phyloP scores from a whole-genome alignment of 2,888 invertebrate species.

The Palloptera scutellata region DNA sequence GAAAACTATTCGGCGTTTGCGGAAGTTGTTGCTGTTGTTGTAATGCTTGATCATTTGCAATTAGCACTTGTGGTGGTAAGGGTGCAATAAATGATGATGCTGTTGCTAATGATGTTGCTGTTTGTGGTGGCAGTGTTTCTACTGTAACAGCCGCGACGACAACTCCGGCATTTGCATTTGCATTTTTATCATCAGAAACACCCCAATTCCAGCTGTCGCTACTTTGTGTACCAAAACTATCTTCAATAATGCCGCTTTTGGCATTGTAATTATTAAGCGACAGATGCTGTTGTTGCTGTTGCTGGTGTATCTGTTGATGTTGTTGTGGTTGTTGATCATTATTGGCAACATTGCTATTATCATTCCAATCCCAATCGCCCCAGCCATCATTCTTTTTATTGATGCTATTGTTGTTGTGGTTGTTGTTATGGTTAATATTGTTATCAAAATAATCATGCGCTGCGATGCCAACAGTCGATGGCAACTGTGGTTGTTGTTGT shows the following conservation, averaged over 20 bases:
- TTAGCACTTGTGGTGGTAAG: slow-evolving; percentile 41
- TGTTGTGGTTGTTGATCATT: slow-evolving; percentile 23
- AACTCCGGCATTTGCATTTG: slow-evolving; percentile 12
- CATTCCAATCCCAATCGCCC: slow-evolving; percentile 62
- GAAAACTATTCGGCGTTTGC: slow-evolving; percentile 42
- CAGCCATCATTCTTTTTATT: slow-evolving; percentile 56
- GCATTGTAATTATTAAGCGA: slow-evolving; percentile 22
- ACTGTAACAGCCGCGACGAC: slow-evolving; percentile 15
- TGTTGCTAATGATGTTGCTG: slow-evolving; percentile 4
- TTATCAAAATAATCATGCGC: slow-evolving; percentile 34
- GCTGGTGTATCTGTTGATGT: slow-evolving; percentile 28
- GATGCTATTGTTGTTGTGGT: slow-evolving; percentile 41
- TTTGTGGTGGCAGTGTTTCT: slow-evolving; percentile 24
- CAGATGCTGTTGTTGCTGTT: slow-evolving; percentile 30
- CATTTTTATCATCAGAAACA: slow-evolving; percentile 63
- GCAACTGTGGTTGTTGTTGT: slow-evolving; percentile 32
- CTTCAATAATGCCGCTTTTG: slow-evolving; percentile 65
- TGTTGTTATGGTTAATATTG: slow-evolving; percentile 35
- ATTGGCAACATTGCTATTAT: slow-evolving; percentile 41
- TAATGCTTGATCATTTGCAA: slow-evolving; percentile 49
- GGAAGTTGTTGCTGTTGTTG: slow-evolving; percentile 64
- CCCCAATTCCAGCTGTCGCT: slow-evolving; percentile 70
- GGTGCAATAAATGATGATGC: slow-evolving; percentile 8
- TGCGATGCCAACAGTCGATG: slow-evolving; percentile 31
- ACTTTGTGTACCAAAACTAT: slow-evolving; percentile 66